Percentiles rank a stretch among this genome's conserved stretches.
These are phyloP conservation scores for Chelonoidis abingdonii DNA, from an alignment of 2,113 vertebrate species.

Conservation along the genomic window DNA sequence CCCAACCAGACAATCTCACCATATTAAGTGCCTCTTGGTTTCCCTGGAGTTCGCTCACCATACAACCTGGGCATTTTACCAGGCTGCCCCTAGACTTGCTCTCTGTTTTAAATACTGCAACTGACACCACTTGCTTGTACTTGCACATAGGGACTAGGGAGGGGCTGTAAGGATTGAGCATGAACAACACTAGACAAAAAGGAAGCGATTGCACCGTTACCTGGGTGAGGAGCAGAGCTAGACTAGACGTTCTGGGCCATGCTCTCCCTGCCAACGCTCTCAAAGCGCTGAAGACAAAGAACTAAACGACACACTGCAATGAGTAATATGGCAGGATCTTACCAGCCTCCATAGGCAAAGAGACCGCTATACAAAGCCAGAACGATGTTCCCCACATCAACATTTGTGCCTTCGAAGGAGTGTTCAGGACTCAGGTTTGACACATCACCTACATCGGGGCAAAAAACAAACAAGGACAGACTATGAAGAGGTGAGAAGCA, in stretches of 20 bases:
- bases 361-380: conserved; percentile 95
- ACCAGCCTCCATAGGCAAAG: conserved; percentile 98
- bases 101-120: neutral
- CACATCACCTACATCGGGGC: conserved; percentile 80
- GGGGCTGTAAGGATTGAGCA: accelerated
- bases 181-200: neutral
- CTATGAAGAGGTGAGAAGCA: accelerated
- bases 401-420: conserved; percentile 87
- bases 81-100: neutral
- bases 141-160: neutral
- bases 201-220: neutral
- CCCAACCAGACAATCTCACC: neutral
- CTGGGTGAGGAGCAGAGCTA: neutral
- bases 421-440: conserved; percentile 79
- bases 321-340: conserved; percentile 38
- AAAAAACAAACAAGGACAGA: neutral
- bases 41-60: neutral
- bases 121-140: neutral
- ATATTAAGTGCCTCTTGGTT: neutral
- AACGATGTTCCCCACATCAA: conserved; percentile 90
- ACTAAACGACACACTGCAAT: accelerated
- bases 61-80: neutral
- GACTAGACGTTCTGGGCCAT: neutral
- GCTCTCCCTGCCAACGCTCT: neutral
- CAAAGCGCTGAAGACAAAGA: neutral